Evolutionary conservation across 2,888 invertebrate genomes (phyloP), one percentile per base, ranked within the genome.

Genomic region (Tubulanus polymorphus): DNA sequence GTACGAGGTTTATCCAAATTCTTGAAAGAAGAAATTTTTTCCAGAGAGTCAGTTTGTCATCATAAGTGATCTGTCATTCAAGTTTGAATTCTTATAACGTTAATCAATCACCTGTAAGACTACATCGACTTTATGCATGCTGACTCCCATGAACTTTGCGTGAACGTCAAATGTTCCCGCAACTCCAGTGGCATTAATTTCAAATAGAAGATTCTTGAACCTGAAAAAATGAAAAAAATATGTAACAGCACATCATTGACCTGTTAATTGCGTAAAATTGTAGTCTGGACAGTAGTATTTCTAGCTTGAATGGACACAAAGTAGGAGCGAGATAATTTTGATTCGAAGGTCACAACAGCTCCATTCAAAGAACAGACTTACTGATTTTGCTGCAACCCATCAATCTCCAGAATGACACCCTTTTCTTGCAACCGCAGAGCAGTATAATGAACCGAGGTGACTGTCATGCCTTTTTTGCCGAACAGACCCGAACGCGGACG

Each of bases 61-160:
- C n/a, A n/a, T n/a, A n/a, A n/a, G n/a, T n/a, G n/a, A n/a, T n/a
- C n/a, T n/a, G n/a, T n/a, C n/a, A n/a, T n/a, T n/a, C n/a, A n/a
- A n/a, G n/a, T n/a, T n/a, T n/a, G n/a, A n/a, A n/a, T n/a, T n/a
- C n/a, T n/a, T n/a, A n/a, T n/a, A n/a, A n/a, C n/a, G n/a, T n/a
- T n/a, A n/a, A n/a, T n/a, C n/a, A n/a, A n/a, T n/a, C n/a, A 81
- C 81, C 78, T 81, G 81, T 64, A 88, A 86, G 61, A 87, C 85
- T 18, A 88, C 79, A 41, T 88, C 86, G 27, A 88, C 83, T 56
- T 85, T 85, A 70, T 89, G 88, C 84, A 89, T 85, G 68, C 85
- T 85, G 0, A 88, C 86, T 1, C 88, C 88, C 87, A 89, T 86
- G 67, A 88, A 88, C 71, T 87, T 88, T 27, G 87, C 88, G 66